phyloP scores from a whole-genome alignment of 2,888 invertebrate genomes.

The Sussaba pulchella region DNA sequence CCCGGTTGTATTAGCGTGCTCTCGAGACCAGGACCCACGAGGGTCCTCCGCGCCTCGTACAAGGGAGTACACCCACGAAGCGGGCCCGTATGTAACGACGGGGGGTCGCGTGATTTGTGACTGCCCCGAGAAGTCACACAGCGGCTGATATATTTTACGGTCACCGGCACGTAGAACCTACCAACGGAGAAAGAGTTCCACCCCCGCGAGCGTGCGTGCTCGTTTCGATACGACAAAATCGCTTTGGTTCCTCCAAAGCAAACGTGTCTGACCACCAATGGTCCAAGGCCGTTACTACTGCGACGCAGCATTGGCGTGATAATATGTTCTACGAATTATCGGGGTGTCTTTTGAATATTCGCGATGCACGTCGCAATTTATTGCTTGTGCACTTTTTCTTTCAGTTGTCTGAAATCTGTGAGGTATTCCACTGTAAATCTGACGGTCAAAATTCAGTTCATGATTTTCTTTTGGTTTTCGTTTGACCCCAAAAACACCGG shows the following conservation, averaged over 20 bases:
- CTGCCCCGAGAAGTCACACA: conserved; percentile 84
- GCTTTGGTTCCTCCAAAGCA: background rate
- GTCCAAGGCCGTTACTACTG: conserved; percentile 1
- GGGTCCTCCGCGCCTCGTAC: conserved; percentile 55
- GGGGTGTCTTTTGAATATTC: conserved; percentile 18
- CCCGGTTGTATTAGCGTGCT: conserved; percentile 30
- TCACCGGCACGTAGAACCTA: conserved; percentile 75
- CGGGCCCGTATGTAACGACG: conserved; percentile 77
- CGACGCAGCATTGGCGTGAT: conserved; percentile 34
- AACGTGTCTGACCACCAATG: conserved; percentile 27
- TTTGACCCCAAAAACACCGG: too few relatives aligned
- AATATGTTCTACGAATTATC: conserved; percentile 43
- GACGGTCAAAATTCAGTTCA: too few relatives aligned
- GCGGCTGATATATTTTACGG: conserved; percentile 84
- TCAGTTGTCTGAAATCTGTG: too few relatives aligned
- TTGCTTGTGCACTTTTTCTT: conserved; percentile 2
- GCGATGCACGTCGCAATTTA: conserved; percentile 30
- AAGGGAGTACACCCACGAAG: conserved; percentile 77
- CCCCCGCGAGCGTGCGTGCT: conserved; percentile 69
- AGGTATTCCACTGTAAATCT: too few relatives aligned
- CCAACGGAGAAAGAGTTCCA: conserved; percentile 66
- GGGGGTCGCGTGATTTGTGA: conserved; percentile 84
- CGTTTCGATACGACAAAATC: conserved; percentile 17
- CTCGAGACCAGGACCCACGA: conserved; percentile 42
- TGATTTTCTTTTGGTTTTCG: too few relatives aligned